phyloP scores from a whole-genome alignment of 2,113 vertebrate genomes.

The Tringa solitaria region DNA sequence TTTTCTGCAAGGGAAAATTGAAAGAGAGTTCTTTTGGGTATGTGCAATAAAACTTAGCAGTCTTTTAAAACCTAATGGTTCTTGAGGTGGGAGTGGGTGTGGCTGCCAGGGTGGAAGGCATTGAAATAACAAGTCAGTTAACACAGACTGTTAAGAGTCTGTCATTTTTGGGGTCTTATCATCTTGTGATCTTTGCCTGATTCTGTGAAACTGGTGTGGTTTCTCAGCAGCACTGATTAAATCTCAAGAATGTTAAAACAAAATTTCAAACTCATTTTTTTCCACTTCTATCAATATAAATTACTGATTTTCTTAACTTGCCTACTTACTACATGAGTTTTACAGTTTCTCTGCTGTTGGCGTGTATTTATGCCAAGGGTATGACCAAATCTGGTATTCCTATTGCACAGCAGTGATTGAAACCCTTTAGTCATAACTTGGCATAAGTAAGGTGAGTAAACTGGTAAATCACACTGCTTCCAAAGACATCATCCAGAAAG shows the following conservation, averaged over 20 bases:
- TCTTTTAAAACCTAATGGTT: not conserved
- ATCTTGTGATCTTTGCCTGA: not conserved
- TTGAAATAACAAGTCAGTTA: not conserved
- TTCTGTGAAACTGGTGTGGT: not conserved
- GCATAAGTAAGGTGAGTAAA: not conserved
- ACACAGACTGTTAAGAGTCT: not conserved
- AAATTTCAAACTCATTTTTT: not conserved
- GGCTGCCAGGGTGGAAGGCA: not conserved
- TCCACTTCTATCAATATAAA: not conserved
- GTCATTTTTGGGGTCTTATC: not conserved
- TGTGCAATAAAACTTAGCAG: not conserved
- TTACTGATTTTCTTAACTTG: not conserved
- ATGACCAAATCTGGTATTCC: not conserved
- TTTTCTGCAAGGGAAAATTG: not conserved
- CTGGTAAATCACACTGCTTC: not conserved
- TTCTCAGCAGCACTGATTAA: not conserved
- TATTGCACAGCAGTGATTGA: not conserved
- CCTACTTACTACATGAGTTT: not conserved
- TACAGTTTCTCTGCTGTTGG: not conserved
- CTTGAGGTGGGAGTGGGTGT: rapidly evolving
- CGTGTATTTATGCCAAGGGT: not conserved
- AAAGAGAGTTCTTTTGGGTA: not conserved
- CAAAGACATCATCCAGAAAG: not conserved
- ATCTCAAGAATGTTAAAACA: not conserved
- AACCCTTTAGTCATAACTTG: not conserved